phyloP scores from a whole-genome alignment of 2,888 invertebrate species.

The Antheraea yamamai region DNA sequence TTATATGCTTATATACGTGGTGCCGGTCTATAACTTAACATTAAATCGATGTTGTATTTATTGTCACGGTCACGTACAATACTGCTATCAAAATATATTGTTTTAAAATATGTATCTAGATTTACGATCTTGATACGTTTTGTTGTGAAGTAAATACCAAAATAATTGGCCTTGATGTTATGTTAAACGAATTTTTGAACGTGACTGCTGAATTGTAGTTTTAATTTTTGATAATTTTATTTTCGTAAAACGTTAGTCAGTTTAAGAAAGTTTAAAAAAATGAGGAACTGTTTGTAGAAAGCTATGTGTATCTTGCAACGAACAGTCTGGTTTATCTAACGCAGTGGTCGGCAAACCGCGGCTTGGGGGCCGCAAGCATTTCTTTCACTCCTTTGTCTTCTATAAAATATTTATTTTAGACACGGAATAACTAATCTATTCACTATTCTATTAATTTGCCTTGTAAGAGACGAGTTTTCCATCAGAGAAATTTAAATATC shows the following conservation, averaged over 20 bases:
- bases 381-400: too few species aligned
- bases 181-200: not conserved
- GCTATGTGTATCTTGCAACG: too few species aligned
- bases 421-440: too few species aligned
- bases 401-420: too few species aligned
- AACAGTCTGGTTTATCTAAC: not conserved
- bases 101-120: not conserved
- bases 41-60: not conserved
- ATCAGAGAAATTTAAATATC: too few species aligned
- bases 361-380: too few species aligned
- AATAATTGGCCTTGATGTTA: not conserved
- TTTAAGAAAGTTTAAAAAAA: not conserved
- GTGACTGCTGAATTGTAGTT: not conserved
- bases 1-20: conserved; percentile 3
- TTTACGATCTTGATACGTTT: not conserved
- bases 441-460: too few species aligned
- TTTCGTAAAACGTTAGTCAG: not conserved
- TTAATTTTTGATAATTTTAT: not conserved
- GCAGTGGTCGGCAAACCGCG: not conserved
- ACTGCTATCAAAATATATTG: not conserved
- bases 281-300: too few species aligned
- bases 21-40: not conserved
- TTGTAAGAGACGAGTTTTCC: too few species aligned
- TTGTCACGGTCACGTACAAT: conserved; percentile 1
- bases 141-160: not conserved